A percentile compares a stretch with the other conserved stretches of the same genome.
phyloP scores from a whole-genome alignment of 2,113 vertebrate genomes.

The Toxotes chatareus region DNA sequence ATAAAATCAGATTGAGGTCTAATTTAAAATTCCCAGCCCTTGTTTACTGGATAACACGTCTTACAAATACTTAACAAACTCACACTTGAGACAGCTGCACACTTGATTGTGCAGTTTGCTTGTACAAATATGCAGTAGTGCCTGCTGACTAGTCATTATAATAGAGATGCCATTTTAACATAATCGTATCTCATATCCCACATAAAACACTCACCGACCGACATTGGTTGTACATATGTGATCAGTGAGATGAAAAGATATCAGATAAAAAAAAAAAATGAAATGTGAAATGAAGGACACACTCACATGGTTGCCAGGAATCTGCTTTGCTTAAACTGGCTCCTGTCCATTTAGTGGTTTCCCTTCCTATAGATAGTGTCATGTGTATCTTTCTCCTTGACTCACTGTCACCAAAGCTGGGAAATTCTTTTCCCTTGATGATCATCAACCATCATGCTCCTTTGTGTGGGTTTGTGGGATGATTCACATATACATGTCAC shows the following conservation, averaged over 20 bases:
- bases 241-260: background rate
- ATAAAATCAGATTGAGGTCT: constrained; percentile 19
- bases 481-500: background rate
- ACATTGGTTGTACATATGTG: background rate
- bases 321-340: background rate
- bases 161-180: background rate
- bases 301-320: constrained; percentile 20
- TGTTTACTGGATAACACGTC: background rate
- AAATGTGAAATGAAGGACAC: constrained; percentile 6
- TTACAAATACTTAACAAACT: background rate
- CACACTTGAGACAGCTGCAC: background rate
- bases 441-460: constrained; percentile 2
- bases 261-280: background rate
- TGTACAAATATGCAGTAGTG: background rate
- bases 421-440: background rate
- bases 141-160: background rate
- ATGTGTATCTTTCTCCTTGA: constrained; percentile 20
- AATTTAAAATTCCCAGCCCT: background rate
- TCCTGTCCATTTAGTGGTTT: constrained; percentile 27
- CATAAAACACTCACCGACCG: background rate
- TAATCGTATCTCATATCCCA: background rate
- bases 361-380: constrained; percentile 34
- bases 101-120: constrained; percentile 9
- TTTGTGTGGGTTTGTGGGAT: constrained; percentile 15
- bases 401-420: background rate